These are phyloP conservation scores for Acanthornis magna DNA, from an alignment of 2,797 vertebrate genomes.

Conservation along the genomic window DNA sequence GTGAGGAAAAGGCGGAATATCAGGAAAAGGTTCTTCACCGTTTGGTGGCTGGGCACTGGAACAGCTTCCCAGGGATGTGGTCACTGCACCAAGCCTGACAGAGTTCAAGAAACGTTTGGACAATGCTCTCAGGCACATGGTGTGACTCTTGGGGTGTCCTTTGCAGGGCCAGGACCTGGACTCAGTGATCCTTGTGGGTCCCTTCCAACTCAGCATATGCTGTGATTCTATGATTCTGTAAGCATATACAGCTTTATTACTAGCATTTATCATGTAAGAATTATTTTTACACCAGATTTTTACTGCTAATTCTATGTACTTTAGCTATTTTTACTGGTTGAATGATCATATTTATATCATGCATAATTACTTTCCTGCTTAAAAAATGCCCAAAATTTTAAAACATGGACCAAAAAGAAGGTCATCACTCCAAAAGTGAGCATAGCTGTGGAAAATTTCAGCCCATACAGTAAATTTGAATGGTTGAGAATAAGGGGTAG, in stretches of 20 bases:
- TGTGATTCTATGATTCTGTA: neutral
- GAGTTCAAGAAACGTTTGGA: neutral
- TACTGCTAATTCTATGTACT: neutral
- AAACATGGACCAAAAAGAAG: neutral
- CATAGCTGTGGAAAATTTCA: neutral
- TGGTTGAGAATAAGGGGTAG: neutral
- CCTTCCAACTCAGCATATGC: neutral
- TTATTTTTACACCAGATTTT: neutral
- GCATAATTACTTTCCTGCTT: neutral
- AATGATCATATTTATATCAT: neutral
- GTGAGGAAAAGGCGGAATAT: neutral
- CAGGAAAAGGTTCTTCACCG: neutral
- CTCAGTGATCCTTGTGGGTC: neutral
- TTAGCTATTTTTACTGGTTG: neutral
- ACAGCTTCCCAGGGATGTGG: neutral
- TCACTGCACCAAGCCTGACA: neutral
- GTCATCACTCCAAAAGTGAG: neutral
- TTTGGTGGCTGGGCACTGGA: neutral
- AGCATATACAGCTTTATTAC: neutral
- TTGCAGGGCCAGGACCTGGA: no score
- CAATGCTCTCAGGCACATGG: neutral
- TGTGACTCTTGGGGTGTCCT: neutral
- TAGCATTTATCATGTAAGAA: neutral
- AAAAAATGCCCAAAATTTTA: neutral
- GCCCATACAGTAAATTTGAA: neutral